A percentile compares a stretch with the other conserved stretches of the same genome.
Evolutionary conservation across 2,888 invertebrate species (phyloP).

Genomic region (Callimorpha dominula): DNA sequence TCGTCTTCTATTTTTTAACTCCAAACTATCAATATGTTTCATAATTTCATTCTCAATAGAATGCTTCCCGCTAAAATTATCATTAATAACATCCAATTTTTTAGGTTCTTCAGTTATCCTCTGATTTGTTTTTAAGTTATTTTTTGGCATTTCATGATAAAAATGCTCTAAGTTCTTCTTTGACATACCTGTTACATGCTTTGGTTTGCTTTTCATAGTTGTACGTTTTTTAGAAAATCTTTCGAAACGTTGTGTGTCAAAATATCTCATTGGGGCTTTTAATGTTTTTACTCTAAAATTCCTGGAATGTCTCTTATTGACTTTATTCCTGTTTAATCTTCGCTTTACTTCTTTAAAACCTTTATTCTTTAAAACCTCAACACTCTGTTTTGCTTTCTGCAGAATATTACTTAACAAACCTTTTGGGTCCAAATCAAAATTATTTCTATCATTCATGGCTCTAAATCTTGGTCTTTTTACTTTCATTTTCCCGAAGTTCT

Average conservation of each 20-base stretch:
- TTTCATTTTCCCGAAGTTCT: conserved; percentile 36
- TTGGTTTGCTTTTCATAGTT: conserved; percentile 8
- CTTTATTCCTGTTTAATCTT: conserved; percentile 38
- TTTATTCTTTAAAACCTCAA: conserved; percentile 31
- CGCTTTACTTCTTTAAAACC: conserved; percentile 29
- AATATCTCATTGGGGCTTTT: conserved; percentile 17
- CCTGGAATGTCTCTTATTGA: conserved; percentile 45
- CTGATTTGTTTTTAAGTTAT: conserved; percentile 24
- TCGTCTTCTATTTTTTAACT: conserved; percentile 34
- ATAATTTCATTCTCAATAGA: conserved; percentile 29
- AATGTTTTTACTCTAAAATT: conserved; percentile 25
- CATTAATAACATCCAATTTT: conserved; percentile 12
- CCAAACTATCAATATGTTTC: conserved; percentile 23
- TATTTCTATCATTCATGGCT: conserved; percentile 32
- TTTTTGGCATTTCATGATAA: conserved; percentile 17
- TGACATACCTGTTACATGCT: neutral
- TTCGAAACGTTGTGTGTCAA: neutral
- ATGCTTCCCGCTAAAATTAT: conserved; percentile 17
- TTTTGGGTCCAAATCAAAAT: conserved; percentile 51
- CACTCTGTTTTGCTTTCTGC: conserved; percentile 44
- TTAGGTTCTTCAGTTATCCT: conserved; percentile 14
- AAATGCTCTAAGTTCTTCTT: neutral
- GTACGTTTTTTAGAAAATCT: conserved; percentile 9
- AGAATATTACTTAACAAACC: conserved; percentile 52
- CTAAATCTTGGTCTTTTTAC: conserved; percentile 43